These are phyloP conservation scores for Melanotaenia duboulayi DNA, from an alignment of 2,113 vertebrate genomes.

Conservation along the genomic window DNA sequence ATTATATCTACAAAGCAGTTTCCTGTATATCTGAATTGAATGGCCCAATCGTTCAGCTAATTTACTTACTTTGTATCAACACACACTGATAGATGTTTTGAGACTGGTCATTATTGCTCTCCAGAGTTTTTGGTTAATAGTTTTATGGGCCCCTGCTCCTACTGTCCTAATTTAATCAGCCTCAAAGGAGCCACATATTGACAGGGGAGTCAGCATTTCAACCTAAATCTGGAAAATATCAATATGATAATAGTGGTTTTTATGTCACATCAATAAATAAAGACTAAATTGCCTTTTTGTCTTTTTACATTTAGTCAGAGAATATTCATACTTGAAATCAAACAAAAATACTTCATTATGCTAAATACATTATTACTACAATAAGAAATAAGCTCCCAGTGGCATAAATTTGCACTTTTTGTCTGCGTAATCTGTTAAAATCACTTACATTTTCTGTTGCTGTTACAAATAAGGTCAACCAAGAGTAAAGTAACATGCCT, in stretches of 20 bases:
- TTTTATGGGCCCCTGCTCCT: slow-evolving; percentile 41
- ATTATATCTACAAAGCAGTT: not conserved
- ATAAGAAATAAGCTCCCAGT: no score
- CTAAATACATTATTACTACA: no score
- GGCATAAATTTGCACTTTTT: no score
- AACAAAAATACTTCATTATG: not conserved
- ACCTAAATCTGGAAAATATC: slow-evolving; percentile 2
- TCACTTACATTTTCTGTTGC: not conserved
- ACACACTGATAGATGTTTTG: slow-evolving; percentile 61
- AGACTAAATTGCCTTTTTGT: no score
- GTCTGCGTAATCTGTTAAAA: not conserved
- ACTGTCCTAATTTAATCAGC: slow-evolving; percentile 31
- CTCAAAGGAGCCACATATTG: slow-evolving; percentile 20
- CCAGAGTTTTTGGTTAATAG: slow-evolving; percentile 47
- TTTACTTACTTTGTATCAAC: slow-evolving; percentile 40
- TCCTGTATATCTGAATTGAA: not conserved
- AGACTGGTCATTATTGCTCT: slow-evolving; percentile 35
- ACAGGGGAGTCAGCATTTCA: not conserved
- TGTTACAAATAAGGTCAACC: no score
- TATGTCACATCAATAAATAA: not conserved
- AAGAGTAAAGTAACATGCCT: not conserved
- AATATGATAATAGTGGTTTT: not conserved
- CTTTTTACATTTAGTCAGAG: no score
- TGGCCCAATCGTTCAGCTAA: not conserved
- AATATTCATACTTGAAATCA: not conserved